Evolutionary conservation across 2,113 vertebrate species (phyloP).

Genomic region (Callionymus lyra): DNA sequence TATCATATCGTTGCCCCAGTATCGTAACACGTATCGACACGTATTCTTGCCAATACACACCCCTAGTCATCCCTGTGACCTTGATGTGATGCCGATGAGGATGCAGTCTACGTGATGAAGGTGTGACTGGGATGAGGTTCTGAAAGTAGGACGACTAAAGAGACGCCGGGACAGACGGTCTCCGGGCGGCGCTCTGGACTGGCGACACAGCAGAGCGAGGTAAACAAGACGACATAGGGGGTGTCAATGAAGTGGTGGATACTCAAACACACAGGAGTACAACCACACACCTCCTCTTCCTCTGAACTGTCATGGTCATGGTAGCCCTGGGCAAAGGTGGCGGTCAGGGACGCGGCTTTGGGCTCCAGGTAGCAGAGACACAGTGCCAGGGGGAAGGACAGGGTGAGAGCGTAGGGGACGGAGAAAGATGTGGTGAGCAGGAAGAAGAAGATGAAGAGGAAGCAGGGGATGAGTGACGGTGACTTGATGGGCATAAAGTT

Average conservation of each 20-base stretch:
- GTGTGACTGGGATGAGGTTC: slow-evolving; percentile 78
- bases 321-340: slow-evolving; percentile 93
- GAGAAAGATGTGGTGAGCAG: slow-evolving; percentile 96
- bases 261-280: slow-evolving; percentile 69
- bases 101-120: slow-evolving; percentile 42
- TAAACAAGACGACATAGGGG: slow-evolving; percentile 32
- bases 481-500: slow-evolving; percentile 89
- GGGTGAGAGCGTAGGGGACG: slow-evolving; percentile 92
- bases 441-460: slow-evolving; percentile 98
- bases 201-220: slow-evolving; percentile 71
- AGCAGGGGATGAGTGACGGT: slow-evolving; percentile 91
- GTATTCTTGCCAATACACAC: no score
- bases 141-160: slow-evolving; percentile 83
- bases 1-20: no score
- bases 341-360: slow-evolving; percentile 93
- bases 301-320: slow-evolving; percentile 99
- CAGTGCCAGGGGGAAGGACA: slow-evolving; percentile 97
- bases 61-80: slow-evolving; percentile 28
- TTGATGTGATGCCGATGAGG: slow-evolving; percentile 27
- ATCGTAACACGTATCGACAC: no score
- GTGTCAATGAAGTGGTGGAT: slow-evolving; percentile 27
- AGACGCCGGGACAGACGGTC: slow-evolving; percentile 63
- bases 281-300: slow-evolving; percentile 80
- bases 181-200: slow-evolving; percentile 75
- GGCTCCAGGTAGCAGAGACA: slow-evolving; percentile 99